These are phyloP conservation scores for Cladorhizidae sp. DNA, from an alignment of 37 sponge, comb jelly and placozoan species.

Conservation along the genomic window DNA sequence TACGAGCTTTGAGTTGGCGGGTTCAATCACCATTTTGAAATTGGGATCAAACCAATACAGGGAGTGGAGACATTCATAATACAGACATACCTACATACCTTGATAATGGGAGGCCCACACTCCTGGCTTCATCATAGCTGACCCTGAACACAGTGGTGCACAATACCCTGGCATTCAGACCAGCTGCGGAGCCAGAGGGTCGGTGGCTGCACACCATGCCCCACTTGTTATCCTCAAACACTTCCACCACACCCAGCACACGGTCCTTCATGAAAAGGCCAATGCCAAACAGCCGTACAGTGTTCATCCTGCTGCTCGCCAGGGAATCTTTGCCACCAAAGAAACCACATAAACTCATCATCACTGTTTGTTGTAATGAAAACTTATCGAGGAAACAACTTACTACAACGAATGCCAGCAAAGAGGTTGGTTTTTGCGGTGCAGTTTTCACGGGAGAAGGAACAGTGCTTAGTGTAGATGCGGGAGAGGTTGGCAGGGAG, in stretches of 20 bases:
- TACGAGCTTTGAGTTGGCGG: too few relatives aligned
- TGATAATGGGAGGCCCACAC: not conserved
- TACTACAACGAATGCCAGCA: slow-evolving; percentile 3
- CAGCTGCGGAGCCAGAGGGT: not conserved
- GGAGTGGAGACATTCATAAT: too few relatives aligned
- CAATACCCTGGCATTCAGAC: not conserved
- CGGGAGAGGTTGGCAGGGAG: not conserved
- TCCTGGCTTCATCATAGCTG: not conserved
- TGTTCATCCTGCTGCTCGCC: not conserved
- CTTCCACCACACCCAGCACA: slow-evolving; percentile 27
- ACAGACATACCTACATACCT: slow-evolving; percentile 22
- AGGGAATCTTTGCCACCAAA: not conserved
- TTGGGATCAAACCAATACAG: too few relatives aligned
- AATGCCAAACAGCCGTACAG: slow-evolving; percentile 33
- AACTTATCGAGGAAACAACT: not conserved
- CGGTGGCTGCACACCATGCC: slow-evolving; percentile 22
- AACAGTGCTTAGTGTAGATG: not conserved
- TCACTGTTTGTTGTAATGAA: too few relatives aligned
- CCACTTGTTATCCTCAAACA: slow-evolving; percentile 21
- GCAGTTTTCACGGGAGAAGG: not conserved
- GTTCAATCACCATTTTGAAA: too few relatives aligned
- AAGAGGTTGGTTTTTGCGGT: not conserved
- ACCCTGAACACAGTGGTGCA: not conserved
- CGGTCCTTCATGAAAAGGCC: not conserved
- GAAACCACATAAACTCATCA: not conserved